A percentile compares a stretch with the other conserved stretches of the same genome.
phyloP scores from a whole-genome alignment of 2,888 invertebrate genomes.

The Nomada fabriciana region DNA sequence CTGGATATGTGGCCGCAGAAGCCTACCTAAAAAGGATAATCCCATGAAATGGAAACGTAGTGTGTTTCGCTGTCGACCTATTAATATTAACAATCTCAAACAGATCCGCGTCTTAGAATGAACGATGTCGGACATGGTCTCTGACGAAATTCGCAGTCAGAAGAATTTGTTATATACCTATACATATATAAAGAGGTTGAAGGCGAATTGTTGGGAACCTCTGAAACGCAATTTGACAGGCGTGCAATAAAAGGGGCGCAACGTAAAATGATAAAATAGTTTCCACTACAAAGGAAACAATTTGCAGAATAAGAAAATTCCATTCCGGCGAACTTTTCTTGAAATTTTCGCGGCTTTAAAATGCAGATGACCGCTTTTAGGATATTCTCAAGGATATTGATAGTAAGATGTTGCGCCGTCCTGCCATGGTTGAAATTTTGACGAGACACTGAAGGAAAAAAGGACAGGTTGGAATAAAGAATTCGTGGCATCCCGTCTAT shows the following conservation, averaged over 20 bases:
- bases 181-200: neutral
- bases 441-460: slow-evolving; percentile 45
- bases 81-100: neutral
- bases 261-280: slow-evolving; percentile 1
- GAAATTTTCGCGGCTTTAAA: slow-evolving; percentile 14
- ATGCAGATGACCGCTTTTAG: slow-evolving; percentile 16
- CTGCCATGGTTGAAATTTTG: slow-evolving; percentile 24
- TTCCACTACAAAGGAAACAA: slow-evolving; percentile 13
- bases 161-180: neutral
- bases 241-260: neutral
- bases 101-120: neutral
- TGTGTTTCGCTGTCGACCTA: neutral
- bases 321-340: neutral
- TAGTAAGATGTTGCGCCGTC: neutral
- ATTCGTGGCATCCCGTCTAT: slow-evolving; percentile 48
- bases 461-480: slow-evolving; percentile 33
- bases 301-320: slow-evolving; percentile 12
- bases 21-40: neutral
- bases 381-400: neutral
- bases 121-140: too few species aligned
- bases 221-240: neutral
- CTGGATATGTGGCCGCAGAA: neutral
- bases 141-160: too few species aligned
- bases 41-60: neutral
- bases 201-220: neutral